Evolutionary conservation across 1,140 invertebrate species (phyloP).

Genomic region (Anastrepha obliqua): DNA sequence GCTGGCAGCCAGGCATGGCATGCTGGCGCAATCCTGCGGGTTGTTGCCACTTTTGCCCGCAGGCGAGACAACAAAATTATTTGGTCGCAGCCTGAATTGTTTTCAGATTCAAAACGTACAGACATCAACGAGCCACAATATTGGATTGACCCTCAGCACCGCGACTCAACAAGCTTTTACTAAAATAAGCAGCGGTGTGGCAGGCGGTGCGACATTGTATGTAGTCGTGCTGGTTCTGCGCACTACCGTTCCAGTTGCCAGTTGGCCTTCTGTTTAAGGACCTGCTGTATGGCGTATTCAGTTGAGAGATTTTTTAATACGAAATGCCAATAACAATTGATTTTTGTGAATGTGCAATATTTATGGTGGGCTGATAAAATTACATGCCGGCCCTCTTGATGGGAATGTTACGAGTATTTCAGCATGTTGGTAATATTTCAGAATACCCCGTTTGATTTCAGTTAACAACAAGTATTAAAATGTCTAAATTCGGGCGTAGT

Average conservation of each 20-base stretch:
- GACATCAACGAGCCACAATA: neutral
- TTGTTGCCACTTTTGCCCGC: slow-evolving; percentile 72
- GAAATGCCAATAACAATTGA: neutral
- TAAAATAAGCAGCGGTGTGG: neutral
- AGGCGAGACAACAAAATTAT: slow-evolving; percentile 74
- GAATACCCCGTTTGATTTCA: too few relatives aligned
- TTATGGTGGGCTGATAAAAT: too few relatives aligned
- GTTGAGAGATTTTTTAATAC: neutral
- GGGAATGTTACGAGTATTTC: neutral
- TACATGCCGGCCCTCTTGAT: too few relatives aligned
- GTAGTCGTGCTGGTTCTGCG: slow-evolving; percentile 8
- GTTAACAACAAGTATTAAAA: too few relatives aligned
- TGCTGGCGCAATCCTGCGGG: slow-evolving; percentile 56
- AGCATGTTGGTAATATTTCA: neutral
- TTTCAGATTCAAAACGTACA: neutral
- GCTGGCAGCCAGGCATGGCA: neutral
- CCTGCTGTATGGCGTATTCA: neutral
- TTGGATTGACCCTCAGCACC: neutral
- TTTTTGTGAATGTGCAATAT: too few relatives aligned
- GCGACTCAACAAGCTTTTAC: neutral
- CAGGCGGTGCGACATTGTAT: neutral
- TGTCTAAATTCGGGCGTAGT: too few relatives aligned
- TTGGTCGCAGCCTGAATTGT: slow-evolving; percentile 60
- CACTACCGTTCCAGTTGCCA: slow-evolving; percentile 50
- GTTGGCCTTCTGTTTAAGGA: slow-evolving; percentile 48